Evolutionary conservation across 2,113 vertebrate species (phyloP).

Genomic region (Apeltes quadracus): DNA sequence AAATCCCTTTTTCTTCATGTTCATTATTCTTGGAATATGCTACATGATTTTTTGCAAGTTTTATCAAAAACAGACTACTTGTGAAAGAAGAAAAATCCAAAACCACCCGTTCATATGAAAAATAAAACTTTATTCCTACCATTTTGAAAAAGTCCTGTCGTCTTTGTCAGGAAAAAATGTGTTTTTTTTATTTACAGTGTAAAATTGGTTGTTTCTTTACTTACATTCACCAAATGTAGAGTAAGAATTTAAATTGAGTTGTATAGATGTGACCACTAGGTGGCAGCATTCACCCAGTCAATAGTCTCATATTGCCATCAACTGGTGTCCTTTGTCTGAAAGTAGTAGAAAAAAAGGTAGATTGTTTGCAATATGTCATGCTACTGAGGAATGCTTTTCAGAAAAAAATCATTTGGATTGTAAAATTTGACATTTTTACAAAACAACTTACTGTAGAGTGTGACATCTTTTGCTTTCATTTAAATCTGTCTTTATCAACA

Average conservation of each 20-base stretch:
- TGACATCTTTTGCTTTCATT: background rate
- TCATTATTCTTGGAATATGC: slow-evolving; percentile 88
- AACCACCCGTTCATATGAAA: slow-evolving; percentile 87
- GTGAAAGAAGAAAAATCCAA: slow-evolving; percentile 82
- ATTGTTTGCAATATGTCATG: background rate
- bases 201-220: background rate
- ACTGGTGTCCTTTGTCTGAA: background rate
- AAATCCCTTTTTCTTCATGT: slow-evolving; percentile 86
- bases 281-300: slow-evolving; percentile 3
- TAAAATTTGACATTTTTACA: too few species aligned
- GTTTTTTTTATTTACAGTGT: background rate
- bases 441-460: background rate
- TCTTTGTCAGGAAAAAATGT: slow-evolving; percentile 48
- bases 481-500: background rate
- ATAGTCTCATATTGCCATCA: background rate
- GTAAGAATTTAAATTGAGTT: background rate
- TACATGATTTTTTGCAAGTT: slow-evolving; percentile 93
- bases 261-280: slow-evolving; percentile 13
- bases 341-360: background rate
- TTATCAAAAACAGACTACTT: slow-evolving; percentile 91
- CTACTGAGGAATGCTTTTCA: background rate
- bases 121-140: slow-evolving; percentile 91
- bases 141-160: slow-evolving; percentile 82
- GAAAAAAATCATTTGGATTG: background rate
- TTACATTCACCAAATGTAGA: background rate